These are phyloP conservation scores for Choristoneura rosaceana DNA, from an alignment of 2,888 invertebrate genomes.

Conservation along the genomic window DNA sequence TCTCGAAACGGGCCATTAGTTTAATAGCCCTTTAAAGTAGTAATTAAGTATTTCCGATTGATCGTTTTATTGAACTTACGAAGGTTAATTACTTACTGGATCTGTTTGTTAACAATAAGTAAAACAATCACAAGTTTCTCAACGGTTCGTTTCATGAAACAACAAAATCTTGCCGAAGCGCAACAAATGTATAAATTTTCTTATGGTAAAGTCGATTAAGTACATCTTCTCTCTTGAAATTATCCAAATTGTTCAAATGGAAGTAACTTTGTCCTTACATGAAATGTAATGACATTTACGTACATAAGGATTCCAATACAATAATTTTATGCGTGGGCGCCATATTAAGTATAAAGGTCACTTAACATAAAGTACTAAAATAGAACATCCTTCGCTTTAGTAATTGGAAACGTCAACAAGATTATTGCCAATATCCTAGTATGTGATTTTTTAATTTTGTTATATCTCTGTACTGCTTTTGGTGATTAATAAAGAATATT, in stretches of 20 bases:
- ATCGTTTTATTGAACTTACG: neutral
- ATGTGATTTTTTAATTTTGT: too few species aligned
- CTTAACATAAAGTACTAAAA: neutral
- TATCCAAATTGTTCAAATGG: too few species aligned
- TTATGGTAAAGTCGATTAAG: neutral
- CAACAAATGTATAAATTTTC: too few species aligned
- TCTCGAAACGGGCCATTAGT: constrained; percentile 47
- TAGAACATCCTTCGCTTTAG: neutral
- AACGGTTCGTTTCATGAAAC: neutral
- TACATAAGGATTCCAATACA: neutral
- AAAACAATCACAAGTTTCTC: neutral
- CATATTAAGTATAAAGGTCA: neutral
- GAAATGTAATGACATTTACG: neutral
- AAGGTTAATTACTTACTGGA: neutral
- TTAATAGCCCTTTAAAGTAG: constrained; percentile 11
- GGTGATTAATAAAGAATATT: too few species aligned
- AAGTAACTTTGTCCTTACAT: neutral
- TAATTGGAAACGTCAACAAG: neutral
- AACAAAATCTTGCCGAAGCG: neutral
- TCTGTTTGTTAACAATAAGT: neutral
- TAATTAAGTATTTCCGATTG: neutral
- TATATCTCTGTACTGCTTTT: too few species aligned
- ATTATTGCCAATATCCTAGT: neutral
- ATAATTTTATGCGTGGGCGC: neutral
- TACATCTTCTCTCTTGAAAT: too few species aligned